Base-by-base conservation (phyloP, 2,888 invertebrate genomes). In the Xylophagus ater region DNA sequence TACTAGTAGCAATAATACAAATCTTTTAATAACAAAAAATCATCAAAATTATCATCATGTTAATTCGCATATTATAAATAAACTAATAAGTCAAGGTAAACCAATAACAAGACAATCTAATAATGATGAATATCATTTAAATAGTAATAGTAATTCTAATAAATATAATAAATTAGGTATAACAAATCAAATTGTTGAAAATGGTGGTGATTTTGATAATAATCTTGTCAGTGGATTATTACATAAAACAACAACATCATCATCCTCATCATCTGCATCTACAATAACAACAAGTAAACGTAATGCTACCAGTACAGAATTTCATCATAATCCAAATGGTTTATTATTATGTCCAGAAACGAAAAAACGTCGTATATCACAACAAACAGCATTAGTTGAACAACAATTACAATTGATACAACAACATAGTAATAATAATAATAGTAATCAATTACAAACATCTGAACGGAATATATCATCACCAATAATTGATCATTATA, bases 31-130 rank as follows among this genome's bases (percentile, higher is more conserved):
- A n/a, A 55, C 10, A 66, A 66, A 29, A 31, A 25, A 9, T 47
- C 57, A n/a, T 56, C 62, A n/a, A 62, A 12, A 31, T 25, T 24
- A 40, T 31, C 17, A 18, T 21, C 40, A 41, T 28, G 28, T 23
- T 15, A 35, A 42, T 20, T 40, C 41, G 17, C 57, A 65, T 2
- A 67, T 42, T 15, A 32, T 35, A 7, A 40, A 32, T 36, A 43
- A 43, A 34, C 15, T 36, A 10, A 33, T 37, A 18, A 34, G 41
- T 26, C 45, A 46, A 12, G 43, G 43, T 3, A 46, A 46, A 33
- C 43, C 45, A 1, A 37, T 28, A 4, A 34, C 43, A 24, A 25
- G 34, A 32, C 37, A 34, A 21, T 32, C 39, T 3, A n/a, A 30
- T 7, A 15, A 24, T 21, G 45, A 45, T 2, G 45, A 45, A 8